These are phyloP conservation scores for Microctenopoma stevenorrisi DNA, from an alignment of 2,797 vertebrate species.

Conservation along the genomic window DNA sequence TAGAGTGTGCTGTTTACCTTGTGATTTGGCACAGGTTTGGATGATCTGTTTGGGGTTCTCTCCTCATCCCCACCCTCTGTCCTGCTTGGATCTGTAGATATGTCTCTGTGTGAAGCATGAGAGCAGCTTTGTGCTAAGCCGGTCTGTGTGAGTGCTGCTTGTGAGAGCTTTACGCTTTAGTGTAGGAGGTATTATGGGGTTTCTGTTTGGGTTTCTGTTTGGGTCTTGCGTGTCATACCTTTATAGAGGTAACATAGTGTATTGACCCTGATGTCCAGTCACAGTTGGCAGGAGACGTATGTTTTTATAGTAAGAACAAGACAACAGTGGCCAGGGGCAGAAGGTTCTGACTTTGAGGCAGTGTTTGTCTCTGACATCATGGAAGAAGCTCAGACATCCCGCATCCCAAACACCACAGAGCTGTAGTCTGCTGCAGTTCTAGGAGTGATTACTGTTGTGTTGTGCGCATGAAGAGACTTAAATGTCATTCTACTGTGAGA, in stretches of 20 bases:
- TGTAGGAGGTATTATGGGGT: constrained; percentile 42
- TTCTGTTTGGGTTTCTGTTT: constrained; percentile 36
- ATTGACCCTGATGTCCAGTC: constrained; percentile 15
- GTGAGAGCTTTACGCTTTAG: constrained; percentile 33
- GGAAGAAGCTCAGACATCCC: background rate
- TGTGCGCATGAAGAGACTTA: background rate
- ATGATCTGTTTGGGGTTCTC: constrained; percentile 27
- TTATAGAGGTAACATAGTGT: constrained; percentile 13
- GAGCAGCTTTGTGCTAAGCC: constrained; percentile 33
- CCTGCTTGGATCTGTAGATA: constrained; percentile 28
- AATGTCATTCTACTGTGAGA: background rate
- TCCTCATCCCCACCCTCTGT: constrained; percentile 37
- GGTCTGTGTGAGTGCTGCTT: constrained; percentile 29
- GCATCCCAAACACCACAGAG: background rate
- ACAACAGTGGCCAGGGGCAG: background rate
- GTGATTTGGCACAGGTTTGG: constrained; percentile 23
- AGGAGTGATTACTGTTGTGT: constrained; percentile 19
- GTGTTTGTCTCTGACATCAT: background rate
- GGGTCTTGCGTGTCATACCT: constrained; percentile 23
- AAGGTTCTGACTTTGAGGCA: background rate
- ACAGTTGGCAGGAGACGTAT: constrained; percentile 5
- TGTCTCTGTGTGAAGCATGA: constrained; percentile 36
- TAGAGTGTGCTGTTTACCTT: constrained; percentile 7
- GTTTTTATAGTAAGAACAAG: constrained; percentile 16
- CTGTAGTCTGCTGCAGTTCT: constrained; percentile 1